These are phyloP conservation scores for Enteromius afrohamiltoni DNA, from an alignment of 2,797 vertebrate genomes.

Conservation along the genomic window DNA sequence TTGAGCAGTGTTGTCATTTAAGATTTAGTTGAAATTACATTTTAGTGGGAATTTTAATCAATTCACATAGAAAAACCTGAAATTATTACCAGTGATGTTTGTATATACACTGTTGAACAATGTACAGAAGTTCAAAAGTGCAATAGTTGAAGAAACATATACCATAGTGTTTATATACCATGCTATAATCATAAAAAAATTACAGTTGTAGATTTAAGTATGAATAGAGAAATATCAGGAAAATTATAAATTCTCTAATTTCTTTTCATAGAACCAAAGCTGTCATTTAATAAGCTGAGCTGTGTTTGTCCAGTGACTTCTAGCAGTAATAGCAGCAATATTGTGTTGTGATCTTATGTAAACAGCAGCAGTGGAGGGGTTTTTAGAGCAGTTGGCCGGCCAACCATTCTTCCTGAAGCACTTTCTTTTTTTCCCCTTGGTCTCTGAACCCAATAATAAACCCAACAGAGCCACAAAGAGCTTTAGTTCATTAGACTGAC, in stretches of 20 bases:
- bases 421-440: slow-evolving; percentile 62
- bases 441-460: slow-evolving; percentile 67
- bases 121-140: not conserved
- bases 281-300: not conserved
- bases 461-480: slow-evolving; percentile 73
- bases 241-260: not conserved
- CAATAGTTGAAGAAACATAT: not conserved
- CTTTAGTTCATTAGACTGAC: slow-evolving; percentile 81
- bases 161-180: not conserved
- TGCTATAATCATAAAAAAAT: not conserved
- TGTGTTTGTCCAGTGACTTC: not conserved
- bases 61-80: not conserved
- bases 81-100: not conserved
- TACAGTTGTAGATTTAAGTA: not conserved
- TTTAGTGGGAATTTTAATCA: not conserved
- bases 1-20: not conserved
- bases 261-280: not conserved
- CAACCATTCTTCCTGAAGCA: slow-evolving; percentile 67
- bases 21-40: not conserved
- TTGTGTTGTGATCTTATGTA: slow-evolving; percentile 11
- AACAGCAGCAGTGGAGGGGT: not conserved
- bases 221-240: not conserved
- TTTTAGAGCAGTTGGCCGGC: slow-evolving; percentile 70
- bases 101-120: not conserved
- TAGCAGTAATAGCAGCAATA: not conserved